phyloP scores from a whole-genome alignment of 2,113 vertebrate species.

The Oxyruncus cristatus region DNA sequence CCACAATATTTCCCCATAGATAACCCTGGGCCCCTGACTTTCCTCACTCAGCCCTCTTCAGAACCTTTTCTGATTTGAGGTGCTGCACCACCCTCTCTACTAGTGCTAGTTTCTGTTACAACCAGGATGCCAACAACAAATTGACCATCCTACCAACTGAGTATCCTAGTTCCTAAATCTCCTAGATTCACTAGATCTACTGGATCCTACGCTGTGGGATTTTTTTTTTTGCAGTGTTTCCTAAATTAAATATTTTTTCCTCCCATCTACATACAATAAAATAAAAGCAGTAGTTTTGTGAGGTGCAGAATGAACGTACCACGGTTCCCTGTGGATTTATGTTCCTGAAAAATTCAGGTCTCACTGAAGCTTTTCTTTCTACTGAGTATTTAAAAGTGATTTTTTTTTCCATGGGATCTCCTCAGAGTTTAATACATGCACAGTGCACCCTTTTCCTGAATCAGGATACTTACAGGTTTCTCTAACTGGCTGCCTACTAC shows the following conservation, averaged over 20 bases:
- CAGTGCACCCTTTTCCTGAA: neutral
- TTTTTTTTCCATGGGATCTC: neutral
- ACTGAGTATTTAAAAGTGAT: neutral
- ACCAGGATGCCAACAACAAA: neutral
- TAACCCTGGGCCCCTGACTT: neutral
- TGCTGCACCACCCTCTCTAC: neutral
- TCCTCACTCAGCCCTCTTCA: neutral
- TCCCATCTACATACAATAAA: neutral
- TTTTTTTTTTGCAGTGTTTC: neutral
- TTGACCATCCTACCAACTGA: neutral
- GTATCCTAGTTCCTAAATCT: neutral
- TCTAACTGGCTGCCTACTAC: neutral
- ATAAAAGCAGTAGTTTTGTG: neutral
- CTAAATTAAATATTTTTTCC: neutral
- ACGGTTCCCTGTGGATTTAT: neutral
- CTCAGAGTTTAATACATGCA: neutral
- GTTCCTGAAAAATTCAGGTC: neutral
- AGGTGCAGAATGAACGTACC: neutral
- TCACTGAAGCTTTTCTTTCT: neutral
- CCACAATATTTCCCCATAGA: neutral
- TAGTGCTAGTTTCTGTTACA: neutral
- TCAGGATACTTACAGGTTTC: neutral
- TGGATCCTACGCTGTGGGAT: neutral
- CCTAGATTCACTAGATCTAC: neutral
- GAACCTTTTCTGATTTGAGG: neutral